Conservation (phyloP, 2,113 vertebrate genomes). For the Pica pica region DNA sequence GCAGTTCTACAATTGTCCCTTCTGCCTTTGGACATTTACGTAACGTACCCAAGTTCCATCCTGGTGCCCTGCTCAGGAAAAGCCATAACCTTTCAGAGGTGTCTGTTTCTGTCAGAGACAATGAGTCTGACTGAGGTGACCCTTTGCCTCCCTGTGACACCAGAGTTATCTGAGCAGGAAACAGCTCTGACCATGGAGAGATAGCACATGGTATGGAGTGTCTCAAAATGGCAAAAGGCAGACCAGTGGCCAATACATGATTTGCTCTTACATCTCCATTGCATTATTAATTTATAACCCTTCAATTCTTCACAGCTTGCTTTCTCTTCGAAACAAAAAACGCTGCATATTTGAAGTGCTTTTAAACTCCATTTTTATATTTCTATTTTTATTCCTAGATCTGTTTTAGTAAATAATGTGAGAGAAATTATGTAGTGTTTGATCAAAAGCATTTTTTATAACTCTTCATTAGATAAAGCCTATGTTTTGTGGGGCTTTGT, state of each 20-base stretch:
- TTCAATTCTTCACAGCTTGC: background rate
- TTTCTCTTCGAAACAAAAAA: background rate
- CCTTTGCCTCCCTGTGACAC: background rate
- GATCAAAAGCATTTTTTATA: background rate
- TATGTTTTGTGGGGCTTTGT: background rate
- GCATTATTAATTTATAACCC: background rate
- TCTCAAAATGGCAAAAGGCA: background rate
- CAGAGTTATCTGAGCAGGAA: background rate
- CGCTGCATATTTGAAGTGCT: background rate
- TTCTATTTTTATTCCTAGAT: background rate
- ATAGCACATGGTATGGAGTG: accelerated
- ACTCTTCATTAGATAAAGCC: background rate
- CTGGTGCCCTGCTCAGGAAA: background rate
- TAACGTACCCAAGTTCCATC: background rate
- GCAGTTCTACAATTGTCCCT: background rate
- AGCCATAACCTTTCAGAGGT: background rate
- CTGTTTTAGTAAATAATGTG: background rate
- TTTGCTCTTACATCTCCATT: background rate
- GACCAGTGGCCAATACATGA: background rate
- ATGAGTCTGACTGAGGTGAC: background rate
- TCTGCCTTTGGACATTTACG: background rate
- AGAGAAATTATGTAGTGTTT: background rate
- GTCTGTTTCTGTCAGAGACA: background rate
- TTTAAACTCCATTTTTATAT: background rate
- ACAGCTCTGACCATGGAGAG: background rate